Base-by-base conservation (phyloP, 2,888 invertebrate species). In the Lithophane leautieri region DNA sequence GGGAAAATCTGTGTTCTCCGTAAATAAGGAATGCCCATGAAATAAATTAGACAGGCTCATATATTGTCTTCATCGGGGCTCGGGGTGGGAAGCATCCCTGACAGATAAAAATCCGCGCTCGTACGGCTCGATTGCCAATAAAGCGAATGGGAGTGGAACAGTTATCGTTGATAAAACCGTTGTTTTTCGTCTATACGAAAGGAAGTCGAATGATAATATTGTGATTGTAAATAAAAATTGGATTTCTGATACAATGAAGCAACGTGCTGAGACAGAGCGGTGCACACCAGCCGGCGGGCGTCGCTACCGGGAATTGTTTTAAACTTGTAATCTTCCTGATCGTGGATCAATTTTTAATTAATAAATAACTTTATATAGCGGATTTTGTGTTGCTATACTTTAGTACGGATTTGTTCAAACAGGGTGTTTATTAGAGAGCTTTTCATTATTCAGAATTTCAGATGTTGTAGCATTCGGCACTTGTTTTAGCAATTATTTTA, bases 31-130 rank as follows among this genome's bases (percentile, higher is more conserved):
- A 91, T 91, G 90, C 88, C 90, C 89, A 89, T 93, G 92, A 92
- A 93, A 94, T 94, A 95, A 95, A 95, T 95, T 93, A 92, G 90
- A 91, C 86, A 85, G 89, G 90, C 91, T 90, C 94, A 92, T 94
- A 94, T 91, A 94, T 94, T 93, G 93, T 94, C 94, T 94, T 93
- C 93, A 93, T 94, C 89, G 93, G 88, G 89, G 50, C 50, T 50
- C 50, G 50, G 50, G 89, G 89, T 85, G 87, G 86, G 90, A 88
- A 90, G 88, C 86, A 89, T 87, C 82, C 82, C 84, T 81, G 89
- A 89, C 85, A 86, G 90, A 92, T 91, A 91, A 93, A 92, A 92
- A 93, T 93, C 92, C 90, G 85, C 88, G 90, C 90, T 90, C 91
- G 85, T 91, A 91, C 90, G 91, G 87, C 92, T 90, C 88, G 90